These are phyloP conservation scores for Ommatoiulus sabulosus DNA, from an alignment of 2,888 invertebrate species.

Conservation along the genomic window DNA sequence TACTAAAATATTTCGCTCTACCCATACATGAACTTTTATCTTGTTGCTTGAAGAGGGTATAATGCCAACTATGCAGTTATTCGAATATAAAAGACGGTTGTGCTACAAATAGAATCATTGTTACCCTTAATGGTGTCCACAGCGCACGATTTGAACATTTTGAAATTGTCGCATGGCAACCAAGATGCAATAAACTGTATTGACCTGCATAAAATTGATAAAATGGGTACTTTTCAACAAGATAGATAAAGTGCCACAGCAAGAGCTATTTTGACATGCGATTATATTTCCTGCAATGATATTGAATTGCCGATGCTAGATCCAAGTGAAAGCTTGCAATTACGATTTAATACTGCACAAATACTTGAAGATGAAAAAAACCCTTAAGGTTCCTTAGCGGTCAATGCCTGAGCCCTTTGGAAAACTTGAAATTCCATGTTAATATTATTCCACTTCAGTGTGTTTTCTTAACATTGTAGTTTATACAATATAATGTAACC, in stretches of 20 bases:
- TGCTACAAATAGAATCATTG: not conserved
- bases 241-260: not conserved
- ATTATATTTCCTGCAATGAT: not conserved
- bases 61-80: not conserved
- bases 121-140: not conserved
- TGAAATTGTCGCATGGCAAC: not conserved
- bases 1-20: too few species aligned
- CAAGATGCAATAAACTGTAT: constrained; percentile 15
- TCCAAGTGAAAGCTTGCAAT: not conserved
- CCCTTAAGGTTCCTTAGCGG: too few species aligned
- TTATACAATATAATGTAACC: too few species aligned
- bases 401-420: not conserved
- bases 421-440: not conserved
- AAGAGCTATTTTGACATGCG: not conserved
- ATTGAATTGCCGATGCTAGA: not conserved
- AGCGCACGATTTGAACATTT: not conserved
- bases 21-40: too few species aligned
- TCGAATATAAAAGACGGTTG: not conserved
- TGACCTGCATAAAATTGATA: not conserved
- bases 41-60: not conserved
- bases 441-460: not conserved
- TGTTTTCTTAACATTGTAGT: not conserved
- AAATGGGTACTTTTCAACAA: not conserved
- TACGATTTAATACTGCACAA: not conserved
- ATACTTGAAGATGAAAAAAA: not conserved